Conservation (phyloP, 2,113 vertebrate genomes). For the Pogonocichla stellata region DNA sequence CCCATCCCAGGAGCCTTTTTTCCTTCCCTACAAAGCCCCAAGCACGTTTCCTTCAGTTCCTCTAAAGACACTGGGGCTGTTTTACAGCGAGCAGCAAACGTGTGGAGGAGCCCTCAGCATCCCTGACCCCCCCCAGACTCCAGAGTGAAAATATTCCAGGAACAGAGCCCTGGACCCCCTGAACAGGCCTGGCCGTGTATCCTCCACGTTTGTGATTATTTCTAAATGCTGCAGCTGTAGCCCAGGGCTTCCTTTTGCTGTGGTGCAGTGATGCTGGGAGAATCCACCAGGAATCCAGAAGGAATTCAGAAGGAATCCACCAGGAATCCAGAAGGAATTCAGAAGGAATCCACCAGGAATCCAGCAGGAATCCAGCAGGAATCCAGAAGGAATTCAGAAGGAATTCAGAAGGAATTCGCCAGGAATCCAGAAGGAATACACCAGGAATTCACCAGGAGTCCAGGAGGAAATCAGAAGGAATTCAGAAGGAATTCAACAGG, state of each 20-base stretch:
- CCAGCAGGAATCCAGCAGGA: too few relatives aligned
- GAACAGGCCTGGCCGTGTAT: accelerated
- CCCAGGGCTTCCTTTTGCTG: background rate
- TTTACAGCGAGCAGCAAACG: background rate
- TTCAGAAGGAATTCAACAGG: too few relatives aligned
- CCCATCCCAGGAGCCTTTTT: background rate
- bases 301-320: background rate
- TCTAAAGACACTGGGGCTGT: background rate
- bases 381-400: too few relatives aligned
- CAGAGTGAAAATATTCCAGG: background rate
- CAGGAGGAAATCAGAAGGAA: too few relatives aligned
- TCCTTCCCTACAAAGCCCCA: background rate
- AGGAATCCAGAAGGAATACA: too few relatives aligned
- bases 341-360: too few relatives aligned
- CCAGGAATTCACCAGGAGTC: too few relatives aligned
- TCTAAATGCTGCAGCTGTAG: background rate
- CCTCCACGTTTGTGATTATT: background rate
- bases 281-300: background rate
- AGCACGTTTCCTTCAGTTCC: background rate
- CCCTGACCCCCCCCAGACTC: background rate
- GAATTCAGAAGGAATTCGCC: too few relatives aligned
- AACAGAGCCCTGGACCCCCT: background rate
- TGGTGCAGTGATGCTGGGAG: accelerated
- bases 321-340: too few relatives aligned
- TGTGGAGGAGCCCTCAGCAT: background rate